Evolutionary conservation across 2,888 invertebrate species (phyloP).

Genomic region (Ormia ochracea): DNA sequence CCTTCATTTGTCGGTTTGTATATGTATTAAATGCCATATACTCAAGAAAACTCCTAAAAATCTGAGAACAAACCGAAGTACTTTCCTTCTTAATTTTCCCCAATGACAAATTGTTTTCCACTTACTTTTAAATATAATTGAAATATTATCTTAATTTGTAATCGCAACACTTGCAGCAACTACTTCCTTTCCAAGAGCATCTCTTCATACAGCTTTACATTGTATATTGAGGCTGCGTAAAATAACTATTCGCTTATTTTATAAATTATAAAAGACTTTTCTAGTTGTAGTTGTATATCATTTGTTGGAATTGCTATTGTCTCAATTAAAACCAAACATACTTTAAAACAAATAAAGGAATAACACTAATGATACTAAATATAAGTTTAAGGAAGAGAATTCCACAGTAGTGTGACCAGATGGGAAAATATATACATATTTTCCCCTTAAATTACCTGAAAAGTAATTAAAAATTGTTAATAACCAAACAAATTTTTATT

Average conservation of each 20-base stretch:
- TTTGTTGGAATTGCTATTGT: not conserved
- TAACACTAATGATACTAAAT: not conserved
- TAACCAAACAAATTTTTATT: too few species aligned
- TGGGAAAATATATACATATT: too few species aligned
- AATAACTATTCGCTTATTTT: slow-evolving; percentile 21
- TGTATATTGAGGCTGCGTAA: slow-evolving; percentile 12
- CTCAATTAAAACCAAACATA: slow-evolving; percentile 26
- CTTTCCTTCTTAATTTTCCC: slow-evolving; percentile 2
- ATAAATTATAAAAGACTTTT: slow-evolving; percentile 35
- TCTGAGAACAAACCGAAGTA: not conserved
- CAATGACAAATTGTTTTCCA: slow-evolving; percentile 25
- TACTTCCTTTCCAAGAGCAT: not conserved
- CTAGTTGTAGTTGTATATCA: not conserved
- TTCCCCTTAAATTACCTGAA: too few species aligned
- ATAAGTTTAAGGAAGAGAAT: too few species aligned
- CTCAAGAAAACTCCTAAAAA: not conserved
- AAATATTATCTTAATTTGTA: slow-evolving; percentile 53
- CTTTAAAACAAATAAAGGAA: slow-evolving; percentile 22
- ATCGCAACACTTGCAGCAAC: slow-evolving; percentile 28
- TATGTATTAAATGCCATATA: not conserved
- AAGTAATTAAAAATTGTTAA: too few species aligned
- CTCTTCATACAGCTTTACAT: not conserved
- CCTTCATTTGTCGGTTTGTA: too few species aligned
- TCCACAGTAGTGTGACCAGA: too few species aligned
- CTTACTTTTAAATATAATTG: slow-evolving; percentile 39